phyloP scores from a whole-genome alignment of 2,797 vertebrate species.

The Mustela erminea region DNA sequence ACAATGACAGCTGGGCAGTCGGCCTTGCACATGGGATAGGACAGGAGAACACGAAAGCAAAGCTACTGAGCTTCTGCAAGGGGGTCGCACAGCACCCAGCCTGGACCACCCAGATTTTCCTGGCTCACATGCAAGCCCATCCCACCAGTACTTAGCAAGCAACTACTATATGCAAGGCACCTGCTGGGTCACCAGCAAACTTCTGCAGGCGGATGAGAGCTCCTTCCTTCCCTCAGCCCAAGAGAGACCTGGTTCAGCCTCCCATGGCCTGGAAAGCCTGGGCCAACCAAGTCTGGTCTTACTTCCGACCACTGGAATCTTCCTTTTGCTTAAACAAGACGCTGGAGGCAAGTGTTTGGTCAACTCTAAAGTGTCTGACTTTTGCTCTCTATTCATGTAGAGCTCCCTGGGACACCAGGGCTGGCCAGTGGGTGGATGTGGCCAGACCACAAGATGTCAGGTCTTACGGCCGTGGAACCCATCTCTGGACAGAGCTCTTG shows the following conservation, averaged over 20 bases:
- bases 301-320: accelerated
- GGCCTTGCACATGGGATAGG: accelerated
- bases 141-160: not conserved
- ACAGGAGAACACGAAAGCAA: no score
- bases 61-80: not conserved
- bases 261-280: not conserved
- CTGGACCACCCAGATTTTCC: not conserved
- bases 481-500: not conserved
- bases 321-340: not conserved
- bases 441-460: not conserved
- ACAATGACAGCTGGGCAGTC: not conserved
- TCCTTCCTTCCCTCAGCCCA: not conserved
- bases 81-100: not conserved
- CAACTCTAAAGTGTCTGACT: not conserved
- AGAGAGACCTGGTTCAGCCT: not conserved
- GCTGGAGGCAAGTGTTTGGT: not conserved
- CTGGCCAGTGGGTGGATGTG: not conserved
- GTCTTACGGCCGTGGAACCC: accelerated
- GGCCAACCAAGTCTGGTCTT: not conserved
- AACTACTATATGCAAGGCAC: not conserved
- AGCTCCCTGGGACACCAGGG: not conserved
- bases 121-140: not conserved
- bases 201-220: not conserved
- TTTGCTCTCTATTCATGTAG: not conserved
- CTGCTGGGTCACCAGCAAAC: not conserved